A percentile compares a stretch with the other conserved stretches of the same genome.
phyloP scores from a whole-genome alignment of 2,113 vertebrate species.

The Corydoras sp. region DNA sequence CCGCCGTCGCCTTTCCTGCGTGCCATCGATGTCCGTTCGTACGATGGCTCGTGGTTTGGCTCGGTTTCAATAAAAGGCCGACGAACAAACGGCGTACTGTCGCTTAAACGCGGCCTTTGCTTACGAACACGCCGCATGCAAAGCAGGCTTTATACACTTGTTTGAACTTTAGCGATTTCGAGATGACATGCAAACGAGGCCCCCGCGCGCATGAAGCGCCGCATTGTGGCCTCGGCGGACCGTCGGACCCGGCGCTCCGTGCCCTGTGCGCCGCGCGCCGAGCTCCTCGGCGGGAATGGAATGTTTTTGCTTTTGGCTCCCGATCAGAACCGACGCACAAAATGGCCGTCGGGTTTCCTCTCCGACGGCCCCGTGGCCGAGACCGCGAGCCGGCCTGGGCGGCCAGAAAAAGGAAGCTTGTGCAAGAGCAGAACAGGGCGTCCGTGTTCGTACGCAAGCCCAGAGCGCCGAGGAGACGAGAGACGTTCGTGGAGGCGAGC shows the following conservation, averaged over 20 bases:
- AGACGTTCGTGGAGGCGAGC: no score
- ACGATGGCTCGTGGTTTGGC: no score
- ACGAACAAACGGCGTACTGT: background rate
- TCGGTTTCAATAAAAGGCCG: no score
- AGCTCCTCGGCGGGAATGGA: constrained; percentile 4
- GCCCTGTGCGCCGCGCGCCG: no score
- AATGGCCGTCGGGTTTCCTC: constrained; percentile 41
- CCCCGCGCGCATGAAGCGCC: background rate
- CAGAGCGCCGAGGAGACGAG: background rate
- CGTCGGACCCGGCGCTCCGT: background rate
- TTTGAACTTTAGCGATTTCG: background rate
- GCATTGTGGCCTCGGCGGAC: background rate
- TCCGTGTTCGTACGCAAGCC: background rate
- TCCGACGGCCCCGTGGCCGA: constrained; percentile 21
- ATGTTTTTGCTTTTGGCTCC: constrained; percentile 22
- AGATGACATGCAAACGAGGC: background rate
- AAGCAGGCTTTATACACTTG: background rate
- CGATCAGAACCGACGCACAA: constrained; percentile 21
- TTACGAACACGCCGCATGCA: constrained; percentile 16
- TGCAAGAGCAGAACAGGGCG: constrained; percentile 15
- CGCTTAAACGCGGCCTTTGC: background rate
- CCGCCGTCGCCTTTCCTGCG: no score
- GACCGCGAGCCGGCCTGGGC: constrained; percentile 15
- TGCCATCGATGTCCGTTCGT: no score
- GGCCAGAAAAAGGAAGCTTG: constrained; percentile 37